Base-by-base conservation (phyloP, 2,888 invertebrate genomes). In the Reticulitermes lucifugus region DNA sequence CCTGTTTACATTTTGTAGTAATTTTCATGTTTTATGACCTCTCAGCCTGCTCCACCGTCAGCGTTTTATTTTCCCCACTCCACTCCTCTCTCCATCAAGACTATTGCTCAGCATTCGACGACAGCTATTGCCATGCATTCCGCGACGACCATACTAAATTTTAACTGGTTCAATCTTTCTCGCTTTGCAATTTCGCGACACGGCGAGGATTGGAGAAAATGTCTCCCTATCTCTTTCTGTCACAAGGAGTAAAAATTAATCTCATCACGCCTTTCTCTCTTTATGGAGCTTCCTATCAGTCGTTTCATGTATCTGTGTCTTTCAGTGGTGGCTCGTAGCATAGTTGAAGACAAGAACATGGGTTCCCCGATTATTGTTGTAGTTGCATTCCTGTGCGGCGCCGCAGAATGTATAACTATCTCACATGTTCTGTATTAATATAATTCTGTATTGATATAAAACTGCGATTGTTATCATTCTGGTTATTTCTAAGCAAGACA, bases 71-170 rank as follows among this genome's bases (percentile, higher is more conserved):
- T 9, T 1, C 46, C 12, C 46, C 46, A 46, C 46, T 79, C 73
- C 79, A 46, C 70, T 46, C 65, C 25, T 59, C 25, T 81, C 80
- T 60, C 41, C 80, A 18, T 55, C 21, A 51, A 29, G 51, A 75
- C 41, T 77, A 7, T 46, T 46, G 10, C 12, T 46, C 83, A 83
- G 73, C 46, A 82, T 51, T 46, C 46, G 51, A 46, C 82, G 85
- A 85, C 85, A 85, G 83, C 85, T 85, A 85, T 85, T 85, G 85
- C 85, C 43, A 85, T 85, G 85, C 83, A 79, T 85, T 85, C 85
- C 83, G 83, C 79, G 83, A 83, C 83, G 83, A 82, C 83, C 85
- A 85, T 83, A 83, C 85, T 85, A 85, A 85, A 85, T 85, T 85
- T 85, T 79, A 82, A 79, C 83, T 59, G 85, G 46, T 83, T 85